Evolutionary conservation across 2,888 invertebrate genomes (phyloP).

Genomic region (Disparrhopalites patrizii): DNA sequence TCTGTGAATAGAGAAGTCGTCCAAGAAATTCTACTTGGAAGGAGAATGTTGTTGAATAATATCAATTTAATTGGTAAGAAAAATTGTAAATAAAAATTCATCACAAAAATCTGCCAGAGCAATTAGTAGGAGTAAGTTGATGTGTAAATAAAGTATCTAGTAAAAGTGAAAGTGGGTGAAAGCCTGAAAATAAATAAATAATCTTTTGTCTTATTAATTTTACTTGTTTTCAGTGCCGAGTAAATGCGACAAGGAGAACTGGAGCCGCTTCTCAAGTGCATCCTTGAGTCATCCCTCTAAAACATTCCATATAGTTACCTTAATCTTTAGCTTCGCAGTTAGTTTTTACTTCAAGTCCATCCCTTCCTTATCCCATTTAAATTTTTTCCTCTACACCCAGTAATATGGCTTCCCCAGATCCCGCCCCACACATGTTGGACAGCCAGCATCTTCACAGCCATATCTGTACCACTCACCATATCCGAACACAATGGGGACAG

Average conservation of each 20-base stretch:
- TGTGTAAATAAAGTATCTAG: neutral
- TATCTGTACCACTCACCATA: no score
- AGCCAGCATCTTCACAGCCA: no score
- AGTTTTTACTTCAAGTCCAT: conserved; percentile 6
- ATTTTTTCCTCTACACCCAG: neutral
- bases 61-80: neutral
- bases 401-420: no score
- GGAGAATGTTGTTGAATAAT: no score
- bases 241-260: conserved; percentile 36
- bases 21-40: no score
- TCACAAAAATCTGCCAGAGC: no score
- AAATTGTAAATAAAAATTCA: no score
- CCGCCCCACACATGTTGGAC: no score
- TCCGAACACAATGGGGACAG: no score
- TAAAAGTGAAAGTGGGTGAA: neutral
- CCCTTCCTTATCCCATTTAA: neutral
- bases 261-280: conserved; percentile 26
- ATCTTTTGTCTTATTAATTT: conserved; percentile 2
- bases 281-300: conserved; percentile 19
- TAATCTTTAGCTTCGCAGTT: conserved; percentile 6
- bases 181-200: neutral
- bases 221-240: conserved; percentile 39
- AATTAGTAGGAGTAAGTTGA: no score
- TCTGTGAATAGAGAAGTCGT: no score
- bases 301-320: neutral